Evolutionary conservation across 2,797 vertebrate species (phyloP).

Genomic region (Carapus acus): DNA sequence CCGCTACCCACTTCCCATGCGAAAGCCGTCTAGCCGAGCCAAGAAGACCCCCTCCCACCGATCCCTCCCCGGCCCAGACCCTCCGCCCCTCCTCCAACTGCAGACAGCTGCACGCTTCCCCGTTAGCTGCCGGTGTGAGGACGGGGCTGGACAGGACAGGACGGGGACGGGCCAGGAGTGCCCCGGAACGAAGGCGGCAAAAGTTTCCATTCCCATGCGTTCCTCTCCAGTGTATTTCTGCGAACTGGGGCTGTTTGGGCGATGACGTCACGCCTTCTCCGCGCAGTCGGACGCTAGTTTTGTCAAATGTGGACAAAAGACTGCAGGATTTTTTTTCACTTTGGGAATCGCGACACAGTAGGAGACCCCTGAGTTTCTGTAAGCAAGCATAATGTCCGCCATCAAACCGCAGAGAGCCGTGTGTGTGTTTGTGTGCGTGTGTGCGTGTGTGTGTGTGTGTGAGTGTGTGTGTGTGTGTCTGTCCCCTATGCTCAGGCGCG

Average conservation of each 20-base stretch:
- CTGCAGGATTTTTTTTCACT: constrained; percentile 34
- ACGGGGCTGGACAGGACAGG: neutral
- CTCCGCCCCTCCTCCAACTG: neutral
- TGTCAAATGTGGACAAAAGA: constrained; percentile 48
- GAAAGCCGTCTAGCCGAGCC: constrained; percentile 40
- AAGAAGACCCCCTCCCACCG: constrained; percentile 29
- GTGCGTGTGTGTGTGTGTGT: constrained; percentile 3
- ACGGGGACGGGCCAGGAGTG: neutral
- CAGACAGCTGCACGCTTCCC: neutral
- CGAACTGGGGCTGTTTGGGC: constrained; percentile 26
- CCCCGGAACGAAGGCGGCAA: constrained; percentile 6
- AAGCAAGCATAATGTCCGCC: constrained; percentile 32
- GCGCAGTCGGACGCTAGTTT: constrained; percentile 31
- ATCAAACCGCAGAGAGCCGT: constrained; percentile 34
- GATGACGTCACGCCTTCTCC: constrained; percentile 22
- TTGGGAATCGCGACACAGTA: constrained; percentile 33
- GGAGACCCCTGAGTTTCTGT: constrained; percentile 25
- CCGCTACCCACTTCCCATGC: constrained; percentile 55
- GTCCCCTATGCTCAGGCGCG: neutral
- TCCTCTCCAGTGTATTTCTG: constrained; percentile 5
- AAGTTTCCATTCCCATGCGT: constrained; percentile 6
- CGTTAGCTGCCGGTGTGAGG: constrained; percentile 5
- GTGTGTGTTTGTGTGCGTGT: constrained; percentile 25
- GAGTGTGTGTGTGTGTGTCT: constrained; percentile 3
- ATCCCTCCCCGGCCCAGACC: constrained; percentile 10